These are phyloP conservation scores for Drosophila ercepeae DNA, from an alignment of 1,140 invertebrate genomes.

Conservation along the genomic window DNA sequence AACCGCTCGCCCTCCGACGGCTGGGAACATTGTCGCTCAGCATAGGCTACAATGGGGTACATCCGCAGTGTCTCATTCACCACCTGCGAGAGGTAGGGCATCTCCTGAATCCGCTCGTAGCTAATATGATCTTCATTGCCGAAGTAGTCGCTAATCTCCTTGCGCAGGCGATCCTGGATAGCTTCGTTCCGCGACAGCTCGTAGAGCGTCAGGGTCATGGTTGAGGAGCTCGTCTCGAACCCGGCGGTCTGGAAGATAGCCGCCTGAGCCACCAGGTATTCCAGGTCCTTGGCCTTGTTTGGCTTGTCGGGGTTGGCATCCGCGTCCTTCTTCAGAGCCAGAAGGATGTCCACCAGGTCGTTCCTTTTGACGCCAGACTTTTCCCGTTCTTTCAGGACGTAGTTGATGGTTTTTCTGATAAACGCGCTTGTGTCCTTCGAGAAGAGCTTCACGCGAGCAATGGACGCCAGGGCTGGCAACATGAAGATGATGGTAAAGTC, in stretches of 20 bases:
- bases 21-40: conserved; percentile 62
- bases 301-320: conserved; percentile 27
- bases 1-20: conserved; percentile 55
- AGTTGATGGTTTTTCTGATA: conserved; percentile 67
- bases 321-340: conserved; percentile 76
- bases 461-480: conserved; percentile 54
- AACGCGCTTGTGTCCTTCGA: conserved; percentile 60
- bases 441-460: conserved; percentile 62
- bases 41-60: conserved; percentile 66
- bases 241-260: conserved; percentile 90
- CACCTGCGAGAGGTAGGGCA: conserved; percentile 87
- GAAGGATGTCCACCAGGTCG: conserved; percentile 84
- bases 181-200: conserved; percentile 88
- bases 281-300: conserved; percentile 23
- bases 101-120: conserved; percentile 87
- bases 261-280: conserved; percentile 87
- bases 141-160: conserved; percentile 86
- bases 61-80: conserved; percentile 83
- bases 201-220: conserved; percentile 87
- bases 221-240: conserved; percentile 90
- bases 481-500: conserved; percentile 84
- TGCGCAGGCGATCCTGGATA: conserved; percentile 87
- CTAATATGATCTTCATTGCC: conserved; percentile 84
- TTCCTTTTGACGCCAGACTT: conserved; percentile 60
- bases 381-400: conserved; percentile 74